Conservation (phyloP, 2,113 vertebrate genomes). For the Aphelocoma coerulescens region DNA sequence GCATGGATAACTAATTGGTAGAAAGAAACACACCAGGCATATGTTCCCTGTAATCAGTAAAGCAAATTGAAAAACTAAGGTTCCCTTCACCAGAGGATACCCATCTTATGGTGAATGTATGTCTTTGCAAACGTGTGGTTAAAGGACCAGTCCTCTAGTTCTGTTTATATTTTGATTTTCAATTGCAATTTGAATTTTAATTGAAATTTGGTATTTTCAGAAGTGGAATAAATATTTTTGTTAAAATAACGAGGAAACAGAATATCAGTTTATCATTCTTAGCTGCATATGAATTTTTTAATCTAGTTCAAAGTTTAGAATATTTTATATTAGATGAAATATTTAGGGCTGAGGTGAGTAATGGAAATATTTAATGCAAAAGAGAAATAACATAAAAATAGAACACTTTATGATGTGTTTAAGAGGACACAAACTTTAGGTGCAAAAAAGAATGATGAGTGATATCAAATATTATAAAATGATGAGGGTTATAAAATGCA, state of each 20-base stretch:
- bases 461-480: not conserved
- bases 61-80: not conserved
- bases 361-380: not conserved
- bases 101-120: not conserved
- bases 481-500: not conserved
- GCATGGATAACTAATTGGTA: not conserved
- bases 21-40: not conserved
- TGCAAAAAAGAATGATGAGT: not conserved
- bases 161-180: not conserved
- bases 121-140: not conserved
- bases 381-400: not conserved
- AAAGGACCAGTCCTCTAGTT: not conserved
- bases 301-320: not conserved
- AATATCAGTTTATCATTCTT: not conserved
- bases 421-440: not conserved
- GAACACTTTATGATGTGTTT: not conserved
- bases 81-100: not conserved
- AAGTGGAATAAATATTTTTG: not conserved
- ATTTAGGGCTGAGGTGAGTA: not conserved
- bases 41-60: not conserved
- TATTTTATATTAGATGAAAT: not conserved
- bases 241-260: not conserved
- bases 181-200: not conserved
- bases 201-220: not conserved
- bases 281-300: not conserved